Conservation (phyloP, 2,888 invertebrate species). For the Tridacna gigas region DNA sequence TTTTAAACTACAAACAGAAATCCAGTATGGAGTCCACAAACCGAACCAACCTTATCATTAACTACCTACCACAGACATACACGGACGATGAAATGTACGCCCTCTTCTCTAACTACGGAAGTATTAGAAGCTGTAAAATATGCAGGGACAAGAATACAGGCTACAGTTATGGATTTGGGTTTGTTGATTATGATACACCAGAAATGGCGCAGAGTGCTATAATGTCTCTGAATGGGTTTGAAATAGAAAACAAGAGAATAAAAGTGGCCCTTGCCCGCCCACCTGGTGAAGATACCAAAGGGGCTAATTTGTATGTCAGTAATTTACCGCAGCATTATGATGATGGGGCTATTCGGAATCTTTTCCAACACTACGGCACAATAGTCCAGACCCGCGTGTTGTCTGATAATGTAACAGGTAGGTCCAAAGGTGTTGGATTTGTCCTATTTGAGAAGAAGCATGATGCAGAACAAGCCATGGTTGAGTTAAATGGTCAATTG, state of each 20-base stretch:
- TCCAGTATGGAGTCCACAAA: slow-evolving; percentile 31
- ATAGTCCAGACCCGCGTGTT: slow-evolving; percentile 97
- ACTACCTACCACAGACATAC: slow-evolving; percentile 97
- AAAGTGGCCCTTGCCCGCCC: slow-evolving; percentile 97
- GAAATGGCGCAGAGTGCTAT: slow-evolving; percentile 95
- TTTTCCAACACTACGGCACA: slow-evolving; percentile 94
- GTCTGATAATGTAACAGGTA: slow-evolving; percentile 93
- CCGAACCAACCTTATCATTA: slow-evolving; percentile 94
- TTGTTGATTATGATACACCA: slow-evolving; percentile 94
- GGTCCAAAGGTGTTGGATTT: slow-evolving; percentile 96
- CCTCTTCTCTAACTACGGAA: slow-evolving; percentile 94
- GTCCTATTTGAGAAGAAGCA: slow-evolving; percentile 92
- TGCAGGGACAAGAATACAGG: slow-evolving; percentile 89
- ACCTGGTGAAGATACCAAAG: slow-evolving; percentile 95
- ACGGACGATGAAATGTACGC: slow-evolving; percentile 95
- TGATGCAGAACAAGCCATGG: slow-evolving; percentile 95
- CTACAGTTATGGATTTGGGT: slow-evolving; percentile 98
- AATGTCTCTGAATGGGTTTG: slow-evolving; percentile 93
- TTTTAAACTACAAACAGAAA: slow-evolving; percentile 6
- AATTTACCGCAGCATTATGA: slow-evolving; percentile 89
- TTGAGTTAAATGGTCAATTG: slow-evolving; percentile 91
- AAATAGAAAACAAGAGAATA: slow-evolving; percentile 95
- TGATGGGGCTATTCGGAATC: slow-evolving; percentile 92
- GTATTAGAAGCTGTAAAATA: slow-evolving; percentile 95
- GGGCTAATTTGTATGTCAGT: slow-evolving; percentile 96